Conservation (phyloP, 2,113 vertebrate genomes). For the Narcine bancroftii region DNA sequence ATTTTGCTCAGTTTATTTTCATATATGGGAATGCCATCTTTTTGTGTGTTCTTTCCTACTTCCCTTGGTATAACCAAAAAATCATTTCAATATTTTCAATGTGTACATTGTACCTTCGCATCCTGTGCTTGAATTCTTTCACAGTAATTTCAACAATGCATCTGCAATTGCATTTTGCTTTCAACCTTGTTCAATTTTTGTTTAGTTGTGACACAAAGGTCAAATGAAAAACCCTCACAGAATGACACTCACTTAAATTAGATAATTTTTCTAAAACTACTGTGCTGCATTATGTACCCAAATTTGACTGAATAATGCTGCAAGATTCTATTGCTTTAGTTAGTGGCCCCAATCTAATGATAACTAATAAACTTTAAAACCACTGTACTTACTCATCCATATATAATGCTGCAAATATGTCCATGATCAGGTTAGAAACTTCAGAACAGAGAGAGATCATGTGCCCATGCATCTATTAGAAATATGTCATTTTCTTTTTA, state of each 20-base stretch:
- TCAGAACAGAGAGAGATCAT: constrained; percentile 11
- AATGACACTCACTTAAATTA: not conserved
- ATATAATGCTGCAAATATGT: not conserved
- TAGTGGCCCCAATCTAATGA: not conserved
- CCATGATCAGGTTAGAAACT: not conserved
- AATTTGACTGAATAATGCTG: too few relatives aligned
- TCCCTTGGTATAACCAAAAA: too few relatives aligned
- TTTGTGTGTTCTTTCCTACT: too few relatives aligned
- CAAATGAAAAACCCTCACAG: not conserved
- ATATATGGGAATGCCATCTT: too few relatives aligned
- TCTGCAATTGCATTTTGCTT: too few relatives aligned
- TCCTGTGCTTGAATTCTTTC: too few relatives aligned
- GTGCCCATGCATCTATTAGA: not conserved
- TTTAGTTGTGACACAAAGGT: not conserved
- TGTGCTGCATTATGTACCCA: not conserved
- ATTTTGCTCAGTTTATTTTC: too few relatives aligned
- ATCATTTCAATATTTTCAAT: too few relatives aligned
- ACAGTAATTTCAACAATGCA: too few relatives aligned
- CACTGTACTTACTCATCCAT: not conserved
- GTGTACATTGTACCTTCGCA: too few relatives aligned
- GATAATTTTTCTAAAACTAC: not conserved
- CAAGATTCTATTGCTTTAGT: not conserved
- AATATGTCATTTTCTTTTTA: constrained; percentile 33
- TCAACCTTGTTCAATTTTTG: not conserved
- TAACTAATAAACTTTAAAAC: not conserved